Evolutionary conservation across 2,113 vertebrate genomes (phyloP).

Genomic region (Sylvia atricapilla): DNA sequence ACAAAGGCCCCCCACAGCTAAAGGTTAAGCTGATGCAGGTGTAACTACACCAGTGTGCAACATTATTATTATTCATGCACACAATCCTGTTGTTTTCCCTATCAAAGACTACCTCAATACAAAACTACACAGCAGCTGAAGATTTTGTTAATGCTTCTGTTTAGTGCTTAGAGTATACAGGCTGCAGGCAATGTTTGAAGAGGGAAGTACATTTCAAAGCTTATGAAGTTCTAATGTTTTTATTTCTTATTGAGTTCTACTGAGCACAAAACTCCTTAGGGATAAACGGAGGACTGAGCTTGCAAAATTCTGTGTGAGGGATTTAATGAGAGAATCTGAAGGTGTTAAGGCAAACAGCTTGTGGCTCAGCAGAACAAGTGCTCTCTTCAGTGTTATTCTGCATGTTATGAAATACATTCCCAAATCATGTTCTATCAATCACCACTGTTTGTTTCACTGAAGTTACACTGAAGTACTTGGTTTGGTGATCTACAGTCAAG

Average conservation of each 20-base stretch:
- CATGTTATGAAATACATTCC: neutral
- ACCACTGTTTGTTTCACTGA: neutral
- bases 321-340: neutral
- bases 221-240: neutral
- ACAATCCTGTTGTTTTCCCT: neutral
- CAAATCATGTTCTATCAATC: neutral
- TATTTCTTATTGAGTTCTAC: neutral
- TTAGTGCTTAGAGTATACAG: neutral
- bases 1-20: neutral
- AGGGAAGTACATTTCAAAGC: neutral
- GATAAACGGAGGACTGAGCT: neutral
- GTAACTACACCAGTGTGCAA: fast-evolving
- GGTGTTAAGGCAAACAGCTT: neutral
- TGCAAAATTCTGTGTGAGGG: neutral
- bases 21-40: neutral
- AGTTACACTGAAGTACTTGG: neutral
- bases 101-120: neutral
- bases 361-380: neutral
- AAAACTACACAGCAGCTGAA: neutral
- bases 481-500: neutral
- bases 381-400: neutral
- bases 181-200: neutral
- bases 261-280: neutral
- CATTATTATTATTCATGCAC: neutral
- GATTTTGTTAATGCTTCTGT: neutral